These are phyloP conservation scores for Theristicus caerulescens DNA, from an alignment of 2,113 vertebrate species.

Conservation along the genomic window DNA sequence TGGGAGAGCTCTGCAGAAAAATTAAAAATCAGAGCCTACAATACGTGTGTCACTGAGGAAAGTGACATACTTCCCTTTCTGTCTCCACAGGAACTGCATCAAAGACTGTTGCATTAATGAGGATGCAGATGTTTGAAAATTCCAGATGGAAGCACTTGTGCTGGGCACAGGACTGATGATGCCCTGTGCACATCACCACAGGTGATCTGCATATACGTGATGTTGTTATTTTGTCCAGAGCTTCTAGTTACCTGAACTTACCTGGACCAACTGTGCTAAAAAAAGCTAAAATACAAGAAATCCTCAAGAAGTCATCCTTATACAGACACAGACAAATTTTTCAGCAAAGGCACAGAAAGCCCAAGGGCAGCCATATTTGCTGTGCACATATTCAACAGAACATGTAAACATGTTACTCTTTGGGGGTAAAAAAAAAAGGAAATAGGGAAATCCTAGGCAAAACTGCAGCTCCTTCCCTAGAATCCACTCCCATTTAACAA, in stretches of 20 bases:
- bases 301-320: not conserved
- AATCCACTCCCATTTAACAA: not conserved
- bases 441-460: not conserved
- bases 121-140: not conserved
- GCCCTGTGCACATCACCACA: too few relatives aligned
- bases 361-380: accelerated
- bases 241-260: not conserved
- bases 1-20: not conserved
- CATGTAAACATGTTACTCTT: accelerated
- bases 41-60: not conserved
- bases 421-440: too few relatives aligned
- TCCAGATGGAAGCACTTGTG: not conserved
- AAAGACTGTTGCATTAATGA: not conserved
- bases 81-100: not conserved
- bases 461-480: not conserved
- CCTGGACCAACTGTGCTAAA: not conserved
- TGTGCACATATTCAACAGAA: accelerated
- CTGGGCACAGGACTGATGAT: not conserved
- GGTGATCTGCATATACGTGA: accelerated
- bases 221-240: accelerated
- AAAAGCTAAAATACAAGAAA: not conserved
- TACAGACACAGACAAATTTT: not conserved
- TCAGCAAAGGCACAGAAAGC: not conserved
- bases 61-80: not conserved
- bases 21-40: not conserved